These are phyloP conservation scores for Loris lydekkerianus DNA, from an alignment of 2,797 vertebrate genomes.

Conservation along the genomic window DNA sequence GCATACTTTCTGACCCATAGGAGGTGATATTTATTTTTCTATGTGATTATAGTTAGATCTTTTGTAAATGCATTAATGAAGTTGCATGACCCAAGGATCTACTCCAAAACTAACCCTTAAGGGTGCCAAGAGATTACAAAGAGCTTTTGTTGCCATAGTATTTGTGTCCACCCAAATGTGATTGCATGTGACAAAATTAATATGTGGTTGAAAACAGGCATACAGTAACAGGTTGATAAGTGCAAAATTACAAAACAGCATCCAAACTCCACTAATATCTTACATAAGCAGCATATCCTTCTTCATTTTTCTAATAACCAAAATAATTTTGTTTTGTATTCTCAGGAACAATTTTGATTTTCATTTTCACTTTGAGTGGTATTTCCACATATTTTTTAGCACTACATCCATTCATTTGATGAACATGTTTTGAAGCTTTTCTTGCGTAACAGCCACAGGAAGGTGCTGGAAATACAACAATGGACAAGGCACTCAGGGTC, in stretches of 20 bases:
- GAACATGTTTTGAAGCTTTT: not conserved
- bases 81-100: not conserved
- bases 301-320: not conserved
- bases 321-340: not conserved
- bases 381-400: not conserved
- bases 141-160: not conserved
- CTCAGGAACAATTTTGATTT: not conserved
- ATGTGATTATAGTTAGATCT: not conserved
- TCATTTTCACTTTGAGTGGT: not conserved
- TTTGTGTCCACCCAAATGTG: not conserved
- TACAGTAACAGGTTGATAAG: not conserved
- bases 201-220: not conserved
- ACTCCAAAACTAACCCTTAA: conserved; percentile 1
- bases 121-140: not conserved
- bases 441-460: not conserved
- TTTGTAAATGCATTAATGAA: not conserved
- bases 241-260: not conserved
- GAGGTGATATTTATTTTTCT: not conserved
- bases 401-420: not conserved
- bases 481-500: not conserved
- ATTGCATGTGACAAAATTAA: not conserved
- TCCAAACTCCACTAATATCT: not conserved
- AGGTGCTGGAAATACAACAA: not conserved
- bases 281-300: not conserved
- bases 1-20: not conserved